Conservation (phyloP, 2,113 vertebrate species). For the Ciconia boyciana region DNA sequence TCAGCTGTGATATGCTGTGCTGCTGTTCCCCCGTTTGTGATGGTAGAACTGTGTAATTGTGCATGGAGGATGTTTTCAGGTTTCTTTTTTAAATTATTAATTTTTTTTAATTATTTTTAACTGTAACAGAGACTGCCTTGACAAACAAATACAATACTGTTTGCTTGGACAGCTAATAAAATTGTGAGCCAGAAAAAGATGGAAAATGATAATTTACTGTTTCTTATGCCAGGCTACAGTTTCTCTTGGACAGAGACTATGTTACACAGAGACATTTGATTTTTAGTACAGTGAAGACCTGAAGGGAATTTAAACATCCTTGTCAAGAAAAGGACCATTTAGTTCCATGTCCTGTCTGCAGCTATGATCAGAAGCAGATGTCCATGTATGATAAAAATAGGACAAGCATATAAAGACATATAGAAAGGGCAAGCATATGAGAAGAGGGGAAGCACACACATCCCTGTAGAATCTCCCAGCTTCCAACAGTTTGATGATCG, state of each 20-base stretch:
- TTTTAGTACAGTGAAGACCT: background rate
- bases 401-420: background rate
- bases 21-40: accelerated
- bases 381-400: accelerated
- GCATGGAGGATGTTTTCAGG: background rate
- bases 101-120: background rate
- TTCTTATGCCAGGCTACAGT: background rate
- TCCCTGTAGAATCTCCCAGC: background rate
- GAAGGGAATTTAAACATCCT: background rate
- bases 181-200: background rate
- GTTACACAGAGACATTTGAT: background rate
- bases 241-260: background rate
- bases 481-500: background rate
- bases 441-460: background rate
- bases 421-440: background rate
- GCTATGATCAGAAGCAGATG: background rate
- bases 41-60: background rate
- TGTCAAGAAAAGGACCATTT: background rate
- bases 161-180: background rate
- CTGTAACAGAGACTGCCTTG: background rate
- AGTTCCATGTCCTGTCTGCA: background rate
- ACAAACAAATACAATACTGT: background rate
- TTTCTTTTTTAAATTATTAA: background rate
- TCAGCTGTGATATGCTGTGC: background rate
- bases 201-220: background rate